Conservation (phyloP, 1,140 invertebrate genomes). For the Sweltsa coloradensis region DNA sequence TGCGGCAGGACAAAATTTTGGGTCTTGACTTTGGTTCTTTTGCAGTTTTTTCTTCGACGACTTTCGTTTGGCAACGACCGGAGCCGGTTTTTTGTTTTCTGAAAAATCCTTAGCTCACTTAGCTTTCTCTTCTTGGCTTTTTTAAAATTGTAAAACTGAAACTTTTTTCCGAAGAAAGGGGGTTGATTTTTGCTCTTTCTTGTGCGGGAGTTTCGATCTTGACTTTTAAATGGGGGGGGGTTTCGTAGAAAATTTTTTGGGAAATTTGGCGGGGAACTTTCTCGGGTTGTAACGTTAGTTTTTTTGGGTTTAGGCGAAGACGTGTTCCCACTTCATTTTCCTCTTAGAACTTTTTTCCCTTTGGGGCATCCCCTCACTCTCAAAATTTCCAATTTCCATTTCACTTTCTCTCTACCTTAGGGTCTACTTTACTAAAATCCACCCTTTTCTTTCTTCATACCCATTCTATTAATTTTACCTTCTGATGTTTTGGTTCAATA, state of each 20-base stretch:
- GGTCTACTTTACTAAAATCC: neutral
- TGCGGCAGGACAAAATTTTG: too few relatives aligned
- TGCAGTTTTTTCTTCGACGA: too few relatives aligned
- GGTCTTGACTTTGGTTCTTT: too few relatives aligned
- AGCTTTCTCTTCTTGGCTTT: constrained; percentile 12
- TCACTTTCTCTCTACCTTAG: constrained; percentile 17
- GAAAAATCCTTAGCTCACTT: constrained; percentile 2
- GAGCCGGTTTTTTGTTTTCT: constrained; percentile 5
- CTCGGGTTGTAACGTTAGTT: neutral
- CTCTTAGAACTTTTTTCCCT: neutral
- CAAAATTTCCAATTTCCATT: constrained; percentile 27
- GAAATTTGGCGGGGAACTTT: neutral
- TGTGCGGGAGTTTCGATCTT: neutral
- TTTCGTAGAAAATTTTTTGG: neutral
- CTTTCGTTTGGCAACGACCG: too few relatives aligned
- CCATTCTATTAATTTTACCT: too few relatives aligned
- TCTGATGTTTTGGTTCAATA: too few relatives aligned
- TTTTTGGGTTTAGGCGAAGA: neutral
- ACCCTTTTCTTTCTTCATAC: too few relatives aligned
- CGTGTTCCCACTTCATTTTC: neutral
- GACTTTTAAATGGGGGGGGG: neutral
- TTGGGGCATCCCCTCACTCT: constrained; percentile 4
- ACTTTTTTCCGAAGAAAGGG: constrained; percentile 17
- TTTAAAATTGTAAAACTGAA: constrained; percentile 18
- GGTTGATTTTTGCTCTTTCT: constrained; percentile 14